Percentiles rank a stretch among this genome's conserved stretches.
Evolutionary conservation across 2,888 invertebrate species (phyloP).

Genomic region (Lithophane semibrunnea): DNA sequence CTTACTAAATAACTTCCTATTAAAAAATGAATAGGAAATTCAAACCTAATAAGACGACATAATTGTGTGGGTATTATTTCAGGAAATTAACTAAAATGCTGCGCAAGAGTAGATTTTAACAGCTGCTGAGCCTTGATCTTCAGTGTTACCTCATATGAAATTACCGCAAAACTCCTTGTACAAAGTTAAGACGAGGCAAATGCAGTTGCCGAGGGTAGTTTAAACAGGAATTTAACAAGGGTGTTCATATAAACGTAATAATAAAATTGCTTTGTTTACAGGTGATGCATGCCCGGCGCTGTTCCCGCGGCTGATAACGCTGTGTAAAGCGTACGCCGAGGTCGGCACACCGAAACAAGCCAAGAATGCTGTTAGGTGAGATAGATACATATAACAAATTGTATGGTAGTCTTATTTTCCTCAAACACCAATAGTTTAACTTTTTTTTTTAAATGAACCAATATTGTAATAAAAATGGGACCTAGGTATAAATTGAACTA

Average conservation of each 20-base stretch:
- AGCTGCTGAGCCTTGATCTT: too few relatives aligned
- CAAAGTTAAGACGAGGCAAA: not conserved
- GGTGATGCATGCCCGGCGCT: slow-evolving; percentile 94
- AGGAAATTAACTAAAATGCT: not conserved
- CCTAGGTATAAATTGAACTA: not conserved
- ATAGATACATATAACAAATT: slow-evolving; percentile 30
- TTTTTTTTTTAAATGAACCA: not conserved
- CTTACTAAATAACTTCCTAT: not conserved
- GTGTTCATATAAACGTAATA: not conserved
- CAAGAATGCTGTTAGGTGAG: slow-evolving; percentile 96
- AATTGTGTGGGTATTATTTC: not conserved
- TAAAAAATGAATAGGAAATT: not conserved
- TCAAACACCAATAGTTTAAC: not conserved
- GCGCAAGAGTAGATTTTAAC: not conserved
- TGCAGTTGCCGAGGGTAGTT: not conserved
- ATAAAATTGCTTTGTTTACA: slow-evolving; percentile 73
- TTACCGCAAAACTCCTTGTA: not conserved
- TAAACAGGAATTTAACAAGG: not conserved
- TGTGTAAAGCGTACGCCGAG: slow-evolving; percentile 96
- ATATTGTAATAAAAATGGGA: not conserved
- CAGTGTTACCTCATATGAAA: not conserved
- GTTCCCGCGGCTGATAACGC: slow-evolving; percentile 94
- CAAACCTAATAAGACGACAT: not conserved
- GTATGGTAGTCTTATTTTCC: not conserved
- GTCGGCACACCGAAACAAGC: slow-evolving; percentile 98